phyloP scores from a whole-genome alignment of 2,888 invertebrate species.

The Hoplodrina ambigua region DNA sequence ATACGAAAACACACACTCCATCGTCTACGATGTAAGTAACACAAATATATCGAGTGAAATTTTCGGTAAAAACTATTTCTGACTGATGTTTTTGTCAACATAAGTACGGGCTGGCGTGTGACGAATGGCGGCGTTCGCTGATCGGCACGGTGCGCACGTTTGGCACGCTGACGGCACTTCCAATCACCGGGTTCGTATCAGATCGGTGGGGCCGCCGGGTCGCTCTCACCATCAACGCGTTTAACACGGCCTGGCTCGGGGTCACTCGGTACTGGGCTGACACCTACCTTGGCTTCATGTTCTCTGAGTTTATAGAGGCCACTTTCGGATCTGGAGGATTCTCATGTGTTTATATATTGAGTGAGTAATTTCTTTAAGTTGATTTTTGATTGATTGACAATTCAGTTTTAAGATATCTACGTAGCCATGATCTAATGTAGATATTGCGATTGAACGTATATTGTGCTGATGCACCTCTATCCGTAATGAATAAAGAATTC shows the following conservation, averaged over 20 bases:
- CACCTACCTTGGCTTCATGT: slow-evolving; percentile 91
- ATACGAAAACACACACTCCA: slow-evolving; percentile 76
- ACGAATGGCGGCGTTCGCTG: slow-evolving; percentile 92
- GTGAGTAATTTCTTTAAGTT: slow-evolving; percentile 77
- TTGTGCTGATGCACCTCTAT: no score
- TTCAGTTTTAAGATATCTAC: background rate
- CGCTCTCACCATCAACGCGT: slow-evolving; percentile 89
- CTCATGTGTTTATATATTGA: slow-evolving; percentile 92
- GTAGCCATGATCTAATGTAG: no score
- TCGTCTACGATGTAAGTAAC: slow-evolving; percentile 82
- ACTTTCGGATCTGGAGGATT: slow-evolving; percentile 92
- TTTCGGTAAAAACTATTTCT: background rate
- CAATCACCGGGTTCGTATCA: slow-evolving; percentile 92
- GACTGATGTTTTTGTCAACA: slow-evolving; percentile 14
- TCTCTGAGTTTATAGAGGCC: slow-evolving; percentile 92
- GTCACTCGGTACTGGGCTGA: slow-evolving; percentile 89
- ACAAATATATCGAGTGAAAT: background rate
- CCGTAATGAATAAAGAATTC: no score
- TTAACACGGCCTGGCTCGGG: slow-evolving; percentile 91
- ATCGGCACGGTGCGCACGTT: slow-evolving; percentile 93
- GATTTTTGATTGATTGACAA: slow-evolving; percentile 5
- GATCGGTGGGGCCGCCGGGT: slow-evolving; percentile 93
- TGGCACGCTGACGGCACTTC: slow-evolving; percentile 92
- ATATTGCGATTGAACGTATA: no score
- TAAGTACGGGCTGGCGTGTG: slow-evolving; percentile 91